phyloP scores from a whole-genome alignment of 2,797 vertebrate species.

The Cercopithecus diana region DNA sequence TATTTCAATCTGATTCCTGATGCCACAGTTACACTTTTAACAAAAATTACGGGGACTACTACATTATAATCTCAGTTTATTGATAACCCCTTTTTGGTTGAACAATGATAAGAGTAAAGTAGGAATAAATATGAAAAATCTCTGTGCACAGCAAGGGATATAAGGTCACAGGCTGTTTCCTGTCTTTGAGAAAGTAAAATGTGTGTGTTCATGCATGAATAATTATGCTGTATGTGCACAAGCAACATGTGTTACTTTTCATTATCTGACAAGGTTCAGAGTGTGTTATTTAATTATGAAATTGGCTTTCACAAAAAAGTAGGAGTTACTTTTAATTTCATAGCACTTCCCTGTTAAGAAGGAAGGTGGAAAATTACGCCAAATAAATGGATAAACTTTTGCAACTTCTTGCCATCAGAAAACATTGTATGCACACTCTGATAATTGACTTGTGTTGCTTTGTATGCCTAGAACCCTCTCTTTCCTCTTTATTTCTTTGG shows the following conservation, averaged over 20 bases:
- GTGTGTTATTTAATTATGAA: neutral
- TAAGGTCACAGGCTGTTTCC: neutral
- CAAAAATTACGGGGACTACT: neutral
- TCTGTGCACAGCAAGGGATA: neutral
- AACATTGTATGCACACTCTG: neutral
- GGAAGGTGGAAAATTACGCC: slow-evolving; percentile 1
- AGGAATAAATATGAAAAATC: neutral
- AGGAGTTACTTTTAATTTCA: slow-evolving; percentile 34
- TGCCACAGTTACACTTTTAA: slow-evolving; percentile 24
- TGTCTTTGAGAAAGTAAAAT: neutral
- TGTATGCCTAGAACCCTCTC: neutral
- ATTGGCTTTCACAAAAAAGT: slow-evolving; percentile 7
- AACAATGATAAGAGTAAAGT: neutral
- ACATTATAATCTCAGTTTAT: slow-evolving; percentile 26
- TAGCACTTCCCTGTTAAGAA: neutral
- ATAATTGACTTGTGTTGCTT: neutral
- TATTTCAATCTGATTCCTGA: neutral
- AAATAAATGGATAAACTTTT: slow-evolving; percentile 31
- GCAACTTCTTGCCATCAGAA: neutral
- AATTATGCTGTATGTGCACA: neutral
- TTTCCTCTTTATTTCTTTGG: neutral
- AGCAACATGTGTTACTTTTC: neutral
- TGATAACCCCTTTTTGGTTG: slow-evolving; percentile 3
- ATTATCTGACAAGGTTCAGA: neutral
- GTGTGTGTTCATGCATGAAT: neutral